Percentiles rank a stretch among this genome's conserved stretches.
phyloP scores from a whole-genome alignment of 2,797 vertebrate genomes.

The Xerus rutilus region DNA sequence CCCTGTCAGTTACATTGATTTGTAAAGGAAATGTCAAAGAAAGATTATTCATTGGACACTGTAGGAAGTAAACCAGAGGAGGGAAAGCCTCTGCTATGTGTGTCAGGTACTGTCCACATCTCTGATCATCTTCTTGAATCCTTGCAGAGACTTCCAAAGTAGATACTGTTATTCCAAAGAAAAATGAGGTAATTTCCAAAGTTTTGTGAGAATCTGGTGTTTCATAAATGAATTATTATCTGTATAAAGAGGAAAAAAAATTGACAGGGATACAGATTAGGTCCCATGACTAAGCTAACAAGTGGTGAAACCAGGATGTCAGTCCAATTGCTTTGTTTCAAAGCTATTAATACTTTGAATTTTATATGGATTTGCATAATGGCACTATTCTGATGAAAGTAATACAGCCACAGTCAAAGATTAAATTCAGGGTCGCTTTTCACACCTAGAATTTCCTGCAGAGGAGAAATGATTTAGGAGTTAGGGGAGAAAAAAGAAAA shows the following conservation, averaged over 20 bases:
- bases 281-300: background rate
- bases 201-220: background rate
- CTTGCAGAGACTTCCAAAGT: background rate
- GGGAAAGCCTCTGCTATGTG: background rate
- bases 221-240: background rate
- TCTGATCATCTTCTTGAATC: background rate
- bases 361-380: background rate
- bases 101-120: no score
- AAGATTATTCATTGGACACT: no score
- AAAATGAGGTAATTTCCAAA: background rate
- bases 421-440: background rate
- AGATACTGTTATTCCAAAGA: background rate
- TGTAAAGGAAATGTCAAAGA: background rate
- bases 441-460: background rate
- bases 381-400: background rate
- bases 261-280: background rate
- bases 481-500: background rate
- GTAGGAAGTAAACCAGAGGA: background rate
- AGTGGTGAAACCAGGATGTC: background rate
- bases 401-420: background rate
- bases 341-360: background rate
- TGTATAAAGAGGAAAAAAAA: background rate
- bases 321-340: conserved; percentile 34
- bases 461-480: background rate
- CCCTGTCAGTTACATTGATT: background rate